A percentile compares a stretch with the other conserved stretches of the same genome.
Conservation (phyloP, 2,113 vertebrate species). For the Vimba vimba region DNA sequence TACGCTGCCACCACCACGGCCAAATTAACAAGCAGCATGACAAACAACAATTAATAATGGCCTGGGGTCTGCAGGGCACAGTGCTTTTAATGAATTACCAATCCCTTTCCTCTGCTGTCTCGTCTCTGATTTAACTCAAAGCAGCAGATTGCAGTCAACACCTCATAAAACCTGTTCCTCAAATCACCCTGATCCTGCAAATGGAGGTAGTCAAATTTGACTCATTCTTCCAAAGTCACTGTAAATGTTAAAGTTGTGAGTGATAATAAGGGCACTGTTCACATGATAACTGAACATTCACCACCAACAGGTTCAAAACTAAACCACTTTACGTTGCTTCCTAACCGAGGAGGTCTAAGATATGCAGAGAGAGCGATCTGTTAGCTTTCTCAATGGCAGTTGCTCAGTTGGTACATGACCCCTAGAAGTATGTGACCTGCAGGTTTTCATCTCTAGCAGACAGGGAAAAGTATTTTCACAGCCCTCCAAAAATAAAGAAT, state of each 20-base stretch:
- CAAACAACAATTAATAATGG: slow-evolving; percentile 85
- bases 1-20: slow-evolving; percentile 80
- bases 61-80: slow-evolving; percentile 80
- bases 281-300: background rate
- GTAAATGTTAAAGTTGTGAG: background rate
- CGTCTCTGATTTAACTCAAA: slow-evolving; percentile 65
- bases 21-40: slow-evolving; percentile 87
- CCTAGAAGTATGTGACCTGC: slow-evolving; percentile 1
- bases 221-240: slow-evolving; percentile 1
- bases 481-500: too few species aligned
- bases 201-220: background rate
- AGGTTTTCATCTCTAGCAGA: background rate
- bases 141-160: slow-evolving; percentile 51
- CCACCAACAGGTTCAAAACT: slow-evolving; percentile 5
- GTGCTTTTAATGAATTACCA: slow-evolving; percentile 83
- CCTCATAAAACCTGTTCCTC: slow-evolving; percentile 59
- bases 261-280: background rate
- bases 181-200: background rate
- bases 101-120: slow-evolving; percentile 72
- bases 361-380: background rate
- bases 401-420: slow-evolving; percentile 4
- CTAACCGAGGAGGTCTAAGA: background rate
- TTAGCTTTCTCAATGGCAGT: background rate
- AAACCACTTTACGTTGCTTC: background rate
- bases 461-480: background rate